Evolutionary conservation across 1,140 invertebrate genomes (phyloP).

Genomic region (Drosophila murphyi): DNA sequence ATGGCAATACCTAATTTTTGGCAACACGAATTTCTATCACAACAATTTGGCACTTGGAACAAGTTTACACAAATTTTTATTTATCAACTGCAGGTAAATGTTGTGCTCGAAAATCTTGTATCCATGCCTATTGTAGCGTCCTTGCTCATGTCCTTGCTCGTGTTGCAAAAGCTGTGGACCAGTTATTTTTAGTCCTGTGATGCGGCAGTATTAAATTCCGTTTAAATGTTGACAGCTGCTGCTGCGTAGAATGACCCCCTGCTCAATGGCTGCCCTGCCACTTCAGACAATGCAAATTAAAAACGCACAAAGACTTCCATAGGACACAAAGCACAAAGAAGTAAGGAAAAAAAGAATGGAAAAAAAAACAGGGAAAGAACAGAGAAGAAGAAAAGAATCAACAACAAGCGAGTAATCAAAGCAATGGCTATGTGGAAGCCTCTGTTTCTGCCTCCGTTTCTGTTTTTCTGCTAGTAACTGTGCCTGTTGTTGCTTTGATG

Average conservation of each 20-base stretch:
- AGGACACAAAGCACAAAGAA: conserved; percentile 7
- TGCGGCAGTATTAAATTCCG: conserved; percentile 4
- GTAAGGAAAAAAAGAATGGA: conserved; percentile 1
- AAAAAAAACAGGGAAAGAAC: background rate
- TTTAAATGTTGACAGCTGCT: conserved; percentile 33
- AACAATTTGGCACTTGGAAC: conserved; percentile 22
- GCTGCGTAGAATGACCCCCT: background rate
- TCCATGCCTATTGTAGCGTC: conserved; percentile 50
- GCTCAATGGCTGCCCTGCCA: background rate
- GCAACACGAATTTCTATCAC: conserved; percentile 11
- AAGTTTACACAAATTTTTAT: background rate
- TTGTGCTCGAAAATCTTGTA: conserved; percentile 38
- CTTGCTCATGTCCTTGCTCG: conserved; percentile 14
- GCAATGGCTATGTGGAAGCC: conserved; percentile 35
- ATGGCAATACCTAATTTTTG: conserved; percentile 7
- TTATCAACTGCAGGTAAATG: conserved; percentile 21
- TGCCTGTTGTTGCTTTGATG: conserved; percentile 79
- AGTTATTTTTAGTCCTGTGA: background rate
- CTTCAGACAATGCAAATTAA: conserved; percentile 47
- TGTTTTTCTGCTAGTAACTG: conserved; percentile 14
- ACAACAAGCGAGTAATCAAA: conserved; percentile 38
- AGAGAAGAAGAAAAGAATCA: conserved; percentile 39
- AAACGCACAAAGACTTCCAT: conserved; percentile 26
- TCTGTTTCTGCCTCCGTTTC: background rate
- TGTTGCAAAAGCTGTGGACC: background rate